A percentile compares a stretch with the other conserved stretches of the same genome.
These are phyloP conservation scores for Schizothorax lantsangensis DNA, from an alignment of 2,797 vertebrate species.

Conservation along the genomic window DNA sequence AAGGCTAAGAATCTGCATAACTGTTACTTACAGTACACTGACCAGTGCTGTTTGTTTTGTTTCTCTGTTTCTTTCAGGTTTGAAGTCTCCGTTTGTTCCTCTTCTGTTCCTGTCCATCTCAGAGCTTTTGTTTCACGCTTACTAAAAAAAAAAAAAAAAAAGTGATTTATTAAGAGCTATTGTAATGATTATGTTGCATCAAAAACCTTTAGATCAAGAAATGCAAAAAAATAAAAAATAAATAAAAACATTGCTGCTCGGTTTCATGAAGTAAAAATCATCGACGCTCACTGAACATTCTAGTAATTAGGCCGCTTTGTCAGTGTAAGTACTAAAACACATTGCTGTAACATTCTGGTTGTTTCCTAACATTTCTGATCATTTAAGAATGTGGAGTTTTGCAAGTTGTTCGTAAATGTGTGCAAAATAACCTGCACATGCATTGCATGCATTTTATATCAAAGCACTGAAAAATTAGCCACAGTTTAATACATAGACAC, in stretches of 20 bases:
- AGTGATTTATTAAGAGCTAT: not conserved
- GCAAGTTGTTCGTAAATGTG: too few species aligned
- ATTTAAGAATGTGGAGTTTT: not conserved
- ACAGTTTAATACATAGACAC: not conserved
- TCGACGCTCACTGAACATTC: not conserved
- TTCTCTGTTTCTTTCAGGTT: not conserved
- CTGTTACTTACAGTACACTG: not conserved
- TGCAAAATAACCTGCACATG: not conserved
- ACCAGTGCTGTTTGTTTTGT: not conserved
- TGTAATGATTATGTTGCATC: not conserved
- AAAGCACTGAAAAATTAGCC: not conserved
- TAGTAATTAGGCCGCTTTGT: not conserved
- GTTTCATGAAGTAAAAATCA: not conserved
- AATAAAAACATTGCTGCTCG: not conserved
- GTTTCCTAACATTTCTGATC: not conserved
- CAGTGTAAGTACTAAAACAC: not conserved
- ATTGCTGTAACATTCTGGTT: not conserved
- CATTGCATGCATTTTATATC: not conserved
- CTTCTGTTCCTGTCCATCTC: not conserved
- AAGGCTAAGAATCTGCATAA: not conserved
- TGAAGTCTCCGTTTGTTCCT: not conserved
- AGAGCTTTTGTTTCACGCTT: not conserved
- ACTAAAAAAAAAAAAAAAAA: too few species aligned
- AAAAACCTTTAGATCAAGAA: not conserved
- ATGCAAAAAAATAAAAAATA: too few species aligned